These are phyloP conservation scores for Tauraco erythrolophus DNA, from an alignment of 2,113 vertebrate genomes.

Conservation along the genomic window DNA sequence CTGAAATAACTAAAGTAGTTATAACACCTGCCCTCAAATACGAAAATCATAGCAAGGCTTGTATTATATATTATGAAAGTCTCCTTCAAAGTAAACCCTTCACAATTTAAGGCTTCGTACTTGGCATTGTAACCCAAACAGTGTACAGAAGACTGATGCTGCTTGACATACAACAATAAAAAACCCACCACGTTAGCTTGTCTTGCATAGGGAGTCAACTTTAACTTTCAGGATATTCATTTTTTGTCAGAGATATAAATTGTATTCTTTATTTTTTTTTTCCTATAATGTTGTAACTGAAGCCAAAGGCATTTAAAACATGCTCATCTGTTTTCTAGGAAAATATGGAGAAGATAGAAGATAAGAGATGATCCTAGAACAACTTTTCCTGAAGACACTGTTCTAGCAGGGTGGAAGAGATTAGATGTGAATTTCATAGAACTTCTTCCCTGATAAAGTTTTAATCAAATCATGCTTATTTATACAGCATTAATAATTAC, in stretches of 20 bases:
- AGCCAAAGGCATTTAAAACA: not conserved
- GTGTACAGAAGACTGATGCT: not conserved
- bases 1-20: conserved; percentile 38
- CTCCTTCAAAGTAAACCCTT: not conserved
- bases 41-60: conserved; percentile 1
- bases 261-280: not conserved
- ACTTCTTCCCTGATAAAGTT: not conserved
- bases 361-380: not conserved
- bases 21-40: not conserved
- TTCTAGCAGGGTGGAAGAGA: not conserved
- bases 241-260: not conserved
- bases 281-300: not conserved
- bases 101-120: not conserved
- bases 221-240: not conserved
- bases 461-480: not conserved
- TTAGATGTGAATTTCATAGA: not conserved
- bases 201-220: not conserved
- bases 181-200: not conserved
- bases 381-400: not conserved
- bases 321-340: not conserved
- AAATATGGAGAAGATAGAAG: not conserved
- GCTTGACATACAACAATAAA: not conserved
- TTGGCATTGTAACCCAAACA: not conserved
- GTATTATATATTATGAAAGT: not conserved
- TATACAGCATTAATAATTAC: not conserved